Base-by-base conservation (phyloP, 1,140 invertebrate genomes). In the Agrypnia vestita region DNA sequence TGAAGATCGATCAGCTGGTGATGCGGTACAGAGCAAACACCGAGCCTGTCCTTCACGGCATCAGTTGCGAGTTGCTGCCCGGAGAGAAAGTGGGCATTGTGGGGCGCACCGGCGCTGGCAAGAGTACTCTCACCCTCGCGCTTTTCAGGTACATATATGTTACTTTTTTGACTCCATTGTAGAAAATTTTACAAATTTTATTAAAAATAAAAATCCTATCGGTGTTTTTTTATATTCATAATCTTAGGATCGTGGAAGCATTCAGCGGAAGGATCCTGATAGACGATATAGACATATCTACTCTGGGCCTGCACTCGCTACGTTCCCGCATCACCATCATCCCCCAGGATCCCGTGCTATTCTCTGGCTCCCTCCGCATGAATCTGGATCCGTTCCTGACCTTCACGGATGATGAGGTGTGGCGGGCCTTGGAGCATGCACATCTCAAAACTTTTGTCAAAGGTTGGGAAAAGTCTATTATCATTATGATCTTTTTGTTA, bases 301-400 rank as follows among this genome's bases (percentile, higher is more conserved):
- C 92, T 10, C 90, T 99, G 81, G 97, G 97, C 44, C 92, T 99
- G 4, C 96, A 99, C 86, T 93, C 96, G 82, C 87, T 99, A 21
- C 91, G 98, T 73, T 93, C 94, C 3, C 91, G 95, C 81, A 90
- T 99, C 21, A 98, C 97, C 13, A 98, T 98, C 84, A 98, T 98
- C 87, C 95, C 95, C 61, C 95, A 96, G 90, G 82, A 80, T 90
- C 91, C 86, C 7, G 92, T 94, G 0, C 86, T 96, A 3, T 97
- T 96, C 85, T 94, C 93, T 25, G 95, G 94, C 4, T 92, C 92
- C 0, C 84, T 96, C 21, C 89, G 95, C 19, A 94, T 93, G 83
- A 96, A 96, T 86, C 88, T 97, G 53, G 96, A 96, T 88, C 95
- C 96, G 0, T 94, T 95, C 86, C 89, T 92, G 75, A 78, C 90